These are phyloP conservation scores for Fragum whitleyi DNA, from an alignment of 2,888 invertebrate species.

Conservation along the genomic window DNA sequence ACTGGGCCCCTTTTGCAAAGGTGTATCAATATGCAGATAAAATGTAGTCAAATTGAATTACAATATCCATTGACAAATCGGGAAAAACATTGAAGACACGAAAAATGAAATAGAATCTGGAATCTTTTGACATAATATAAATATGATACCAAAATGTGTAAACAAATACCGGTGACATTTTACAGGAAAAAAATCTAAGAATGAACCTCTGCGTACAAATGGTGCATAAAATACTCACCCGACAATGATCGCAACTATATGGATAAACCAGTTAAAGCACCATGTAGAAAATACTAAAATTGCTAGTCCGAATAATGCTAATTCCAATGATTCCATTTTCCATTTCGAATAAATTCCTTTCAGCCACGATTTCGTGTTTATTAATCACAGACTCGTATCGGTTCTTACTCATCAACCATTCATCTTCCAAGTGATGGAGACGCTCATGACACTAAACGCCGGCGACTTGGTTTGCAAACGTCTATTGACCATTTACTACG, in stretches of 20 bases:
- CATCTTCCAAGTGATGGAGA: constrained; percentile 6
- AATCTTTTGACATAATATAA: neutral
- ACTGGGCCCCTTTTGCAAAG: too few species aligned
- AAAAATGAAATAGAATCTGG: too few species aligned
- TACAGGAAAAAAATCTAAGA: neutral
- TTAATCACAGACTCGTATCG: neutral
- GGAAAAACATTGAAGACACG: too few species aligned
- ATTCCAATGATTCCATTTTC: constrained; percentile 73
- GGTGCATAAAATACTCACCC: constrained; percentile 61
- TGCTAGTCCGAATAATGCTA: constrained; percentile 68
- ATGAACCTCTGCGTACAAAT: neutral
- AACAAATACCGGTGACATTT: neutral
- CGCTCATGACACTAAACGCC: neutral
- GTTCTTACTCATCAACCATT: constrained; percentile 19
- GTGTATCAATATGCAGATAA: too few species aligned
- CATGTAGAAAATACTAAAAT: constrained; percentile 62
- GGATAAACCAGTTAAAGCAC: constrained; percentile 71
- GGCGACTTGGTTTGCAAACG: constrained; percentile 2
- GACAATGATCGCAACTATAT: constrained; percentile 64
- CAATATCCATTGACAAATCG: too few species aligned
- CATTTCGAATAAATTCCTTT: constrained; percentile 37
- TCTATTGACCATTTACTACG: neutral
- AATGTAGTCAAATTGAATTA: too few species aligned
- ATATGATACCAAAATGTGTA: neutral
- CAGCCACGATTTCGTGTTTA: constrained; percentile 3